Percentiles rank a stretch among this genome's conserved stretches.
phyloP scores from a whole-genome alignment of 2,797 vertebrate species.

The Manis crassicaudata region DNA sequence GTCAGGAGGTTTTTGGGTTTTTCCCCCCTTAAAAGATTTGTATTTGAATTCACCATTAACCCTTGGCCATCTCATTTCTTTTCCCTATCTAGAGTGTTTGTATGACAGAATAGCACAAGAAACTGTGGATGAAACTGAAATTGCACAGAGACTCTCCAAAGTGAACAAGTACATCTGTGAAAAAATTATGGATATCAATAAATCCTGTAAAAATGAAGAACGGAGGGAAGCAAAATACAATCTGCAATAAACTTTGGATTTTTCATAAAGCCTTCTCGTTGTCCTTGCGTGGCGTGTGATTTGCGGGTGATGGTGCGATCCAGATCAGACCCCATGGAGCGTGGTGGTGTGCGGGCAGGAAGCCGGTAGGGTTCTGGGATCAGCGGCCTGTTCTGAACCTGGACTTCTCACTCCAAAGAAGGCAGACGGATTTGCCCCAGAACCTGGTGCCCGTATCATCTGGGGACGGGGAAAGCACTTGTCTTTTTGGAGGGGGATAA shows the following conservation, averaged over 20 bases:
- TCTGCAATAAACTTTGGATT: conserved; percentile 90
- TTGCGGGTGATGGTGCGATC: conserved; percentile 63
- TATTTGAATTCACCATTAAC: conserved; percentile 74
- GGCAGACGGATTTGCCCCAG: conserved; percentile 44
- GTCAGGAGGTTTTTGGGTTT: neutral
- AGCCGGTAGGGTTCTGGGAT: neutral
- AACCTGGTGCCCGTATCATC: neutral
- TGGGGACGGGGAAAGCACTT: conserved; percentile 4
- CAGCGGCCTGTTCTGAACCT: neutral
- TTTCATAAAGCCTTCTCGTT: conserved; percentile 87
- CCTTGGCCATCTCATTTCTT: conserved; percentile 77
- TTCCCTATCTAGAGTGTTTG: conserved; percentile 93
- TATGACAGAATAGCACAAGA: conserved; percentile 99
- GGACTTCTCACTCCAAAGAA: conserved; percentile 55
- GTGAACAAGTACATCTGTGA: conserved; percentile 99
- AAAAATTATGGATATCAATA: conserved; percentile 99
- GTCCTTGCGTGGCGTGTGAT: conserved; percentile 83
- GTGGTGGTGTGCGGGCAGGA: neutral
- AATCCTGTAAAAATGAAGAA: conserved; percentile 99
- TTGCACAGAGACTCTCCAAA: conserved; percentile 99
- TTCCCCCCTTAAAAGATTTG: neutral
- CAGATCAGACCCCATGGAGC: neutral
- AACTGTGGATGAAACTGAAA: conserved; percentile 98
- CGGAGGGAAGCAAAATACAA: conserved; percentile 96
- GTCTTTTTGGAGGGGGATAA: neutral